phyloP scores from a whole-genome alignment of 1,140 invertebrate species.

The Teleopsis dalmanni region DNA sequence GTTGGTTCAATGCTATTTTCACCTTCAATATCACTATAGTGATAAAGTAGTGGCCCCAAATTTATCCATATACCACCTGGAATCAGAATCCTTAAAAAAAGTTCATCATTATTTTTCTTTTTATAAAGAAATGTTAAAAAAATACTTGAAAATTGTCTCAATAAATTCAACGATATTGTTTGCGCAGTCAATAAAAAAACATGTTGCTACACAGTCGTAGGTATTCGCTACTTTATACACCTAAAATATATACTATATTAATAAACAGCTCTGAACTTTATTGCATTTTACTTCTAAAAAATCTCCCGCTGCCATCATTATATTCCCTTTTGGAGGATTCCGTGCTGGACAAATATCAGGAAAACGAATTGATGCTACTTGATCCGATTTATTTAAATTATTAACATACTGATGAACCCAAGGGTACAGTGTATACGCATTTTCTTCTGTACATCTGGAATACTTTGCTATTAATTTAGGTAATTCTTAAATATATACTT shows the following conservation, averaged over 20 bases:
- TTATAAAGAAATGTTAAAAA: background rate
- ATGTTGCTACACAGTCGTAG: slow-evolving; percentile 92
- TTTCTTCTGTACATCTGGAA: slow-evolving; percentile 30
- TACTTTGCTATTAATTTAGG: background rate
- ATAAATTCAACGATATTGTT: slow-evolving; percentile 93
- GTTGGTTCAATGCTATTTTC: slow-evolving; percentile 92
- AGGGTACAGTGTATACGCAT: slow-evolving; percentile 57
- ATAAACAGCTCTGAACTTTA: background rate
- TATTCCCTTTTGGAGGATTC: slow-evolving; percentile 53
- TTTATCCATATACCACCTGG: slow-evolving; percentile 85
- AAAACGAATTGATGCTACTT: slow-evolving; percentile 69
- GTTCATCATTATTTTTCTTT: background rate
- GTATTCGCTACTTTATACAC: slow-evolving; percentile 66
- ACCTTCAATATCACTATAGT: slow-evolving; percentile 81
- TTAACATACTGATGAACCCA: slow-evolving; percentile 93
- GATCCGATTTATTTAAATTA: slow-evolving; percentile 72
- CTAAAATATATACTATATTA: slow-evolving; percentile 40
- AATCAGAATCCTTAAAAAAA: slow-evolving; percentile 62
- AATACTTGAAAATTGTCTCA: slow-evolving; percentile 76
- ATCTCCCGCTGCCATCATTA: slow-evolving; percentile 95
- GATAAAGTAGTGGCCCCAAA: slow-evolving; percentile 89
- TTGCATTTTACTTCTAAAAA: slow-evolving; percentile 67
- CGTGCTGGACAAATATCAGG: slow-evolving; percentile 82
- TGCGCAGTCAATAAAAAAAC: slow-evolving; percentile 98
- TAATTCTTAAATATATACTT: slow-evolving; percentile 16